Evolutionary conservation across 2,113 vertebrate genomes (phyloP).

Genomic region (Campylorhamphus procurvoides): DNA sequence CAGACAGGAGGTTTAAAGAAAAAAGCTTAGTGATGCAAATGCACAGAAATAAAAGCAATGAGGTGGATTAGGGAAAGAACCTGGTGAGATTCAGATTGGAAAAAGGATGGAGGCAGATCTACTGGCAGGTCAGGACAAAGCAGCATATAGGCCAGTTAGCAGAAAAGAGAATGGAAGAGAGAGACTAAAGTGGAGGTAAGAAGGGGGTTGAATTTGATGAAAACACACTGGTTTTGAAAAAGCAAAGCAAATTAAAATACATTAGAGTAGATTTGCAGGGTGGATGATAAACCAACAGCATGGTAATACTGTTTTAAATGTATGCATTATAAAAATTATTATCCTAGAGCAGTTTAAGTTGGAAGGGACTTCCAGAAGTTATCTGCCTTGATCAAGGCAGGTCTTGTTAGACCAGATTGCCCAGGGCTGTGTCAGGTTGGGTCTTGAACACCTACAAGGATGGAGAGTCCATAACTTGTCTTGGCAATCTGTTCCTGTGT

Average conservation of each 20-base stretch:
- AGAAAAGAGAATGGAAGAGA: not conserved
- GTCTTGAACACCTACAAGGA: not conserved
- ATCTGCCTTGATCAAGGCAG: fast-evolving
- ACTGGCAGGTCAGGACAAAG: not conserved
- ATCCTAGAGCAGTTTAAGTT: not conserved
- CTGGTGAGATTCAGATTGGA: not conserved
- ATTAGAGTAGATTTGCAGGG: not conserved
- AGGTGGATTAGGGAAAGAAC: not conserved
- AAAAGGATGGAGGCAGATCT: not conserved
- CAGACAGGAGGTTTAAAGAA: not conserved
- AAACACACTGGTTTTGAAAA: not conserved
- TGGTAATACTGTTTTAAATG: not conserved
- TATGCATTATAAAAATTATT: not conserved
- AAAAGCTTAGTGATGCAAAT: not conserved
- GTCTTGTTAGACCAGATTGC: not conserved
- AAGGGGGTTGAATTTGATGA: not conserved
- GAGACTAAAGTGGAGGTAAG: not conserved
- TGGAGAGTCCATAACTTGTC: not conserved
- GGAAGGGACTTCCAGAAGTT: not conserved
- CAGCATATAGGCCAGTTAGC: not conserved
- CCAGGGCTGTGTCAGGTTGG: not conserved
- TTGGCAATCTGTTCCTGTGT: not conserved
- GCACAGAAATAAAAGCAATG: not conserved
- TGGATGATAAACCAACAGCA: not conserved
- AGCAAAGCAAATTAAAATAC: not conserved